A percentile compares a stretch with the other conserved stretches of the same genome.
Evolutionary conservation across 1,140 invertebrate species (phyloP).

Genomic region (Saccostrea glomerata): DNA sequence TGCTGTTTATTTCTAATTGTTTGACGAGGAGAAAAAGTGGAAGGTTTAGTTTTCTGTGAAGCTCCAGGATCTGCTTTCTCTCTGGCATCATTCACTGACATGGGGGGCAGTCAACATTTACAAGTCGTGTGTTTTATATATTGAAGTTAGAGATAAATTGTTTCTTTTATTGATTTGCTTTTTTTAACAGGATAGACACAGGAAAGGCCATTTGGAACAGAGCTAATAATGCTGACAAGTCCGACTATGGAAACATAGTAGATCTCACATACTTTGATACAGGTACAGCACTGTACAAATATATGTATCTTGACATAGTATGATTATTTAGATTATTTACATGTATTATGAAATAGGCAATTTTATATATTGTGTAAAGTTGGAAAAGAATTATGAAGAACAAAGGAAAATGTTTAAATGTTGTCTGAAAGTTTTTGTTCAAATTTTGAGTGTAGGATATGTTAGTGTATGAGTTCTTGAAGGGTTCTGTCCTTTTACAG

Average conservation of each 20-base stretch:
- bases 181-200: conserved; percentile 70
- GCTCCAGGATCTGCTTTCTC: conserved; percentile 55
- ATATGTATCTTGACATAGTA: neutral
- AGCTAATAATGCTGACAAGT: conserved; percentile 82
- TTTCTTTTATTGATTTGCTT: neutral
- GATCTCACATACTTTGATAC: conserved; percentile 88
- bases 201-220: conserved; percentile 63
- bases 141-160: neutral
- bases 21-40: conserved; percentile 72
- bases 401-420: no score
- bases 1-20: neutral
- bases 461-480: neutral
- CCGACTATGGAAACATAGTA: conserved; percentile 88
- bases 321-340: neutral
- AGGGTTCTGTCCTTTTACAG: neutral
- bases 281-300: conserved; percentile 72
- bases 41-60: conserved; percentile 83
- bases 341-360: neutral
- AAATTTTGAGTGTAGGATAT: neutral
- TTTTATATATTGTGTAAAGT: no score
- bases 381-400: neutral
- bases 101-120: conserved; percentile 89
- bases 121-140: conserved; percentile 73
- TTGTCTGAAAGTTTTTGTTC: no score
- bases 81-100: conserved; percentile 84